Base-by-base conservation (phyloP, 2,888 invertebrate genomes). In the Drosophila hamatofila region DNA sequence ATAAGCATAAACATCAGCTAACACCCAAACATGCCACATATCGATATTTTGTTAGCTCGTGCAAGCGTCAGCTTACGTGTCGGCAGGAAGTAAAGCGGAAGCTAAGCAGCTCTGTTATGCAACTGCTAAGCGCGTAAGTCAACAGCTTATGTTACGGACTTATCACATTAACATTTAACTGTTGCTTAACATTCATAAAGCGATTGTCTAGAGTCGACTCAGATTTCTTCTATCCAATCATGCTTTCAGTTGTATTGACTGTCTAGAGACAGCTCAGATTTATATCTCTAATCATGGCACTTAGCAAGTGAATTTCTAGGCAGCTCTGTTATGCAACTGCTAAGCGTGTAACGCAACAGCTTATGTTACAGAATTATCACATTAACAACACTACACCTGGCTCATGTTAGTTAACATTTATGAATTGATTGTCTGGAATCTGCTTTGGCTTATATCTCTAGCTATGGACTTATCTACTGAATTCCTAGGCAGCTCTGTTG, bases 21-120 rank as follows among this genome's bases (percentile, higher is more conserved):
- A 65, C 51, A 35, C 41, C 51, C 37, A 39, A 59, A 59, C 59
- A 51, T 27, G 51, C 51, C 51, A 27, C 59, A 25, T 49, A 42
- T 48, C 30, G 42, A 58, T 60, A 35, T 55, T 61, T 35, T 46
- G 27, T 60, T 16, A 21, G 18, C 25, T 44, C 58, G 35, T 39
- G 25, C 37, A 27, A 55, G 21, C 27, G 52, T 8, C 37, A 52
- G 37, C 37, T 54, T 18, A 30, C 8, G 11, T 11, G 9, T 11
- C 2, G n/a, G 3, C 39, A 14, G 27, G 11, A 14, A n/a, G 33
- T 16, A 11, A 18, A 25, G 18, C 18, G 42, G 9, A 9, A n/a
- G 44, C n/a, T 30, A 21, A 18, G 21, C 18, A 35, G 16, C 27
- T 21, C 25, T 60, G 60, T 62, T 44, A 44, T 60, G 25, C 60